These are phyloP conservation scores for Pseudococcus viburni DNA, from an alignment of 2,888 invertebrate genomes.

Conservation along the genomic window DNA sequence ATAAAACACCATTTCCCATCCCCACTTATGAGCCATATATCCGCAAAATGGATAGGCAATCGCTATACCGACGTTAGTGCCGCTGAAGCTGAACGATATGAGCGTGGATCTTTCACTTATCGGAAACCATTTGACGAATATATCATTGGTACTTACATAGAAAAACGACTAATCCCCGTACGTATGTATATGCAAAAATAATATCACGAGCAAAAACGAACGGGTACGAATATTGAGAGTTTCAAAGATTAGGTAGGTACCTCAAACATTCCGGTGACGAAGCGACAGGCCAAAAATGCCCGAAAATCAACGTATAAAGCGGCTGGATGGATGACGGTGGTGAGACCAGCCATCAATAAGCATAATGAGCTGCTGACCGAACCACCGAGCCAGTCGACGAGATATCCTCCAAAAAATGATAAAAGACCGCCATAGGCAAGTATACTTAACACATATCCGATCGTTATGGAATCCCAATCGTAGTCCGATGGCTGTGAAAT, in stretches of 20 bases:
- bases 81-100: constrained; percentile 16
- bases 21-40: neutral
- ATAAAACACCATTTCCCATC: constrained; percentile 1
- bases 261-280: constrained; percentile 38
- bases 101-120: neutral
- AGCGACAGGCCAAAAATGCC: neutral
- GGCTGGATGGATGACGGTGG: neutral
- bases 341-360: neutral
- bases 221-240: neutral
- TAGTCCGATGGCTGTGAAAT: neutral
- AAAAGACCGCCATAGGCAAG: neutral
- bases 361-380: neutral
- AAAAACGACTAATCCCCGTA: neutral
- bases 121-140: neutral
- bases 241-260: neutral
- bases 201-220: neutral
- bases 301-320: neutral
- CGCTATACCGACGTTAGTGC: neutral
- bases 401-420: neutral
- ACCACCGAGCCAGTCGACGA: neutral
- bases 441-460: neutral
- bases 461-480: neutral
- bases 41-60: neutral
- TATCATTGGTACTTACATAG: neutral
- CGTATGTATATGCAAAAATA: neutral